phyloP scores from a whole-genome alignment of 2,888 invertebrate genomes.

The Plagodis dolabraria region DNA sequence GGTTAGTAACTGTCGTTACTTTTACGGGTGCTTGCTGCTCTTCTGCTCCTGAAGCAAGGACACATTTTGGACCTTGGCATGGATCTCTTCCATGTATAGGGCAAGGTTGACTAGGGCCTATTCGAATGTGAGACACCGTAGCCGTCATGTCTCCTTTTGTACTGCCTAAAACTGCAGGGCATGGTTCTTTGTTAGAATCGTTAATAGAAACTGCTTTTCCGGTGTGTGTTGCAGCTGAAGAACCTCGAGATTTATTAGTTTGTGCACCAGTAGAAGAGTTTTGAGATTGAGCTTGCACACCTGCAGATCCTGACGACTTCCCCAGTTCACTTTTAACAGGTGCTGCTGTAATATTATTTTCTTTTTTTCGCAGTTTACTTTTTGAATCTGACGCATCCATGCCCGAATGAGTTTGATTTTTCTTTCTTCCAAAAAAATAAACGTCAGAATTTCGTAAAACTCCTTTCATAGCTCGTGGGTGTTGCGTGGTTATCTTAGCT shows the following conservation, averaged over 20 bases:
- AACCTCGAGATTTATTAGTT: constrained; percentile 44
- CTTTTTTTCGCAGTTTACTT: constrained; percentile 34
- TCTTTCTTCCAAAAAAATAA: constrained; percentile 66
- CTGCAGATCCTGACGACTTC: neutral
- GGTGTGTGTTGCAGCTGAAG: constrained; percentile 46
- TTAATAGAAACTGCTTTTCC: constrained; percentile 61
- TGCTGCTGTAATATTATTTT: constrained; percentile 14
- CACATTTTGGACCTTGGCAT: constrained; percentile 69
- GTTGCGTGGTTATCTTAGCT: constrained; percentile 40
- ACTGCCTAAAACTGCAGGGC: constrained; percentile 43
- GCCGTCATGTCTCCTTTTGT: constrained; percentile 63
- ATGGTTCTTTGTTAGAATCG: constrained; percentile 49
- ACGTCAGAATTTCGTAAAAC: constrained; percentile 52
- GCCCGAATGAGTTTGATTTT: constrained; percentile 52
- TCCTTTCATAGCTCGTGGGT: constrained; percentile 26
- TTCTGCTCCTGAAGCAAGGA: constrained; percentile 51
- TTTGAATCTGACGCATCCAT: constrained; percentile 55
- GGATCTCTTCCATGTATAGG: constrained; percentile 62
- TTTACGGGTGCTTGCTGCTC: constrained; percentile 64
- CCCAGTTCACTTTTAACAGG: constrained; percentile 25
- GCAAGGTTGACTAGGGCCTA: constrained; percentile 65
- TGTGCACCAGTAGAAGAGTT: constrained; percentile 42
- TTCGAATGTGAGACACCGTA: constrained; percentile 70
- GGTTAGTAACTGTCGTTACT: constrained; percentile 64
- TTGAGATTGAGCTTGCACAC: constrained; percentile 22